Evolutionary conservation across 37 sponge, comb jelly and placozoan species (phyloP).

Genomic region (Aphrocallistes beatrix): DNA sequence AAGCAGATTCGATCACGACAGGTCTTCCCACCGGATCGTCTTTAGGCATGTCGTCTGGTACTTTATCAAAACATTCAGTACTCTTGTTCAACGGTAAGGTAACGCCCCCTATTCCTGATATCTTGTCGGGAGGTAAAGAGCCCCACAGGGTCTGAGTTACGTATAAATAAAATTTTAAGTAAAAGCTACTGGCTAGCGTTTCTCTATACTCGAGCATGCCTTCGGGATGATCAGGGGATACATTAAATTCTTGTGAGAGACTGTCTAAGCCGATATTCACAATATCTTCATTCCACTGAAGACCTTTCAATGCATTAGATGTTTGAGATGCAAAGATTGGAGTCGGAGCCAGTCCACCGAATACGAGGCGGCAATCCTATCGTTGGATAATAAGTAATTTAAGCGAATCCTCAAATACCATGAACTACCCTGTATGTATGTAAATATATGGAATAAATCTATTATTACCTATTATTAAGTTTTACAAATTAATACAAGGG

Average conservation of each 20-base stretch:
- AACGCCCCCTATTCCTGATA: background rate
- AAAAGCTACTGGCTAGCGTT: slow-evolving; percentile 56
- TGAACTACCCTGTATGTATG: too few species aligned
- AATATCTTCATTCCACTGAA: slow-evolving; percentile 39
- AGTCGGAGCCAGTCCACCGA: slow-evolving; percentile 56
- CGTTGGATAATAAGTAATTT: too few species aligned
- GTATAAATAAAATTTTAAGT: slow-evolving; percentile 72
- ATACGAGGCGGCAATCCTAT: slow-evolving; percentile 31
- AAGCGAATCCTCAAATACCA: too few species aligned
- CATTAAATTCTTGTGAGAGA: slow-evolving; percentile 40
- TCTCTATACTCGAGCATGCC: slow-evolving; percentile 70
- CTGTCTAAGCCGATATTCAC: slow-evolving; percentile 20
- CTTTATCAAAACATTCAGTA: background rate
- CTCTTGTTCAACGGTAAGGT: background rate
- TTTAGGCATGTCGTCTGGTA: background rate
- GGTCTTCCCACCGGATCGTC: slow-evolving; percentile 57
- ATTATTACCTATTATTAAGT: too few species aligned
- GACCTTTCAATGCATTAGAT: slow-evolving; percentile 34
- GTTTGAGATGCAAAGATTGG: slow-evolving; percentile 44
- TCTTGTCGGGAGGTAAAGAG: background rate
- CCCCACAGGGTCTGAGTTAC: slow-evolving; percentile 24
- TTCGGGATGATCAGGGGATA: slow-evolving; percentile 44
- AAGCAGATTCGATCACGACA: slow-evolving; percentile 53
- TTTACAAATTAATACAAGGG: too few species aligned
- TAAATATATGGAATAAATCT: too few species aligned